Percentiles rank a stretch among this genome's conserved stretches.
Evolutionary conservation across 2,888 invertebrate genomes (phyloP).

Genomic region (Synergus umbraculus): DNA sequence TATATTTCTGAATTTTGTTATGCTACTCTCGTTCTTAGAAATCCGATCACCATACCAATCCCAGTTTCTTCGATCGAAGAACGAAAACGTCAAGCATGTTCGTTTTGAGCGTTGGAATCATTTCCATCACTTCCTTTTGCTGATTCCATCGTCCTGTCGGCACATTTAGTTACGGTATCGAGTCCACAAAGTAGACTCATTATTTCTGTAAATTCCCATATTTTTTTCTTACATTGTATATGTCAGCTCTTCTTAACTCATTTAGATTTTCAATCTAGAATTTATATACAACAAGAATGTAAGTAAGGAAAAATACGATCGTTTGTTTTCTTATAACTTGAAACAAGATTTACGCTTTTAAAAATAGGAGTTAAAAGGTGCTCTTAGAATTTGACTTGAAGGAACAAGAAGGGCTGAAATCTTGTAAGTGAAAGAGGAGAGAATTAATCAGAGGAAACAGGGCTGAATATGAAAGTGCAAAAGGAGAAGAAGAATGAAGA

Average conservation of each 20-base stretch:
- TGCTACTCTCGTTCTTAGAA: slow-evolving; percentile 41
- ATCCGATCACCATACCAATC: slow-evolving; percentile 32
- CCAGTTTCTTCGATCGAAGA: slow-evolving; percentile 27
- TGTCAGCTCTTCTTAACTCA: too few species aligned
- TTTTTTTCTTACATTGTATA: not conserved
- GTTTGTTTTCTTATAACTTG: not conserved
- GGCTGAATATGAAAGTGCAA: slow-evolving; percentile 35
- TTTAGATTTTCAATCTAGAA: too few species aligned
- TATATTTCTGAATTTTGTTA: slow-evolving; percentile 57
- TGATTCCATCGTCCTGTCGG: not conserved
- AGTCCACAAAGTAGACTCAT: not conserved
- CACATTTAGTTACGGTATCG: slow-evolving; percentile 1
- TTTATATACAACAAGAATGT: too few species aligned
- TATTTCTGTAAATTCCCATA: not conserved
- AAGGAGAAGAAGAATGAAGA: slow-evolving; percentile 40
- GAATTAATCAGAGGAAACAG: slow-evolving; percentile 31
- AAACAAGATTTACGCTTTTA: not conserved
- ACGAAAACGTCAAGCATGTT: slow-evolving; percentile 32
- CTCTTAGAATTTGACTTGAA: slow-evolving; percentile 7
- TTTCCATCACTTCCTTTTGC: slow-evolving; percentile 50
- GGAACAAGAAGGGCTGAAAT: slow-evolving; percentile 14
- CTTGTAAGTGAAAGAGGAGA: slow-evolving; percentile 20
- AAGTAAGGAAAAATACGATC: too few species aligned
- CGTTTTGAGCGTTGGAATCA: slow-evolving; percentile 46
- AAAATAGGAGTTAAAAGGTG: not conserved